phyloP scores from a whole-genome alignment of 2,888 invertebrate genomes.

The Lasioglossum pauxillum region DNA sequence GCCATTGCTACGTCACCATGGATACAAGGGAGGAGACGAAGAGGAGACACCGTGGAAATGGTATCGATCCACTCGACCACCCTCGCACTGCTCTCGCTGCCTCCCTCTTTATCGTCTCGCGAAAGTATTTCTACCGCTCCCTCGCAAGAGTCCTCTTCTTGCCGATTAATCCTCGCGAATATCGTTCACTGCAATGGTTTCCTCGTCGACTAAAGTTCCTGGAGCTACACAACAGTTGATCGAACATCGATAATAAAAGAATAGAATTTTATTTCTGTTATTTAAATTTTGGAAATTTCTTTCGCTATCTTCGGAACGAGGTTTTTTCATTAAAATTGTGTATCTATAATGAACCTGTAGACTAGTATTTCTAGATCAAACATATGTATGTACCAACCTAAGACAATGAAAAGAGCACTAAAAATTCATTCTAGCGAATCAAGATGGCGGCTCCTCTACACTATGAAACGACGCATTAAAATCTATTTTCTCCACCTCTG shows the following conservation, averaged over 20 bases:
- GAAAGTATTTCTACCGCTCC: background rate
- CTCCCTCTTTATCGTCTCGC: constrained; percentile 21
- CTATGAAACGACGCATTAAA: background rate
- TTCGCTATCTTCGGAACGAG: too few species aligned
- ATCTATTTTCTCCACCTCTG: background rate
- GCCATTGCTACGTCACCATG: constrained; percentile 81
- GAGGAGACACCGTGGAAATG: constrained; percentile 66
- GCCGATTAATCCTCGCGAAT: constrained; percentile 30
- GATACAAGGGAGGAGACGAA: constrained; percentile 78
- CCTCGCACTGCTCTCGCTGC: constrained; percentile 16
- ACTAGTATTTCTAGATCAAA: too few species aligned
- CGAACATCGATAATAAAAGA: background rate
- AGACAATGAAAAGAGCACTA: background rate
- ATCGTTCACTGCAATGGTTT: background rate
- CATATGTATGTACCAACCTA: background rate
- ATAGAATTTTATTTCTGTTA: too few species aligned
- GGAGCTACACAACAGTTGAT: too few species aligned
- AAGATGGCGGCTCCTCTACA: background rate
- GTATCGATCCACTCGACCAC: constrained; percentile 72
- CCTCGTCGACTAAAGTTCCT: background rate
- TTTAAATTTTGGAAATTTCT: too few species aligned
- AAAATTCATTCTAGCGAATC: background rate
- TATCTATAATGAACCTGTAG: too few species aligned
- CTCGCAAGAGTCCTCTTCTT: background rate
- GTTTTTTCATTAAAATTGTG: too few species aligned